phyloP scores from a whole-genome alignment of 2,113 vertebrate genomes.

The Perccottus glenii region DNA sequence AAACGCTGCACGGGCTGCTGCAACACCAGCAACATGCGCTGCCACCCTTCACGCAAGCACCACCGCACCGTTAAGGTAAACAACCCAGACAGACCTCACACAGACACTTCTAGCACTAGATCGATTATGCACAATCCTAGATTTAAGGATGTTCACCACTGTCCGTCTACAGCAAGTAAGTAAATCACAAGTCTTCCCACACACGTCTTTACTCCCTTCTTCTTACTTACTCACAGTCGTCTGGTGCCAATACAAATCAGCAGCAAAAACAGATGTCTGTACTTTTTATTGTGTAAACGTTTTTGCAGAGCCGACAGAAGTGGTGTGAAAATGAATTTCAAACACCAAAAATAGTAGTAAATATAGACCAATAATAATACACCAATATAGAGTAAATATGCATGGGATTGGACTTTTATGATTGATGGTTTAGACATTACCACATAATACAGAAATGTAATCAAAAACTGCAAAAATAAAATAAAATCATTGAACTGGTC shows the following conservation, averaged over 20 bases:
- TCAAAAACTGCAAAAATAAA: too few species aligned
- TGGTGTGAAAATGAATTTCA: not conserved
- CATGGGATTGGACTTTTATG: too few species aligned
- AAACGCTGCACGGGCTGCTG: constrained; percentile 97
- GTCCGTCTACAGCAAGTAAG: constrained; percentile 38
- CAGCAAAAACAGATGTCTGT: not conserved
- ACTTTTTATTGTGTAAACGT: not conserved
- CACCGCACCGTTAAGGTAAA: constrained; percentile 96
- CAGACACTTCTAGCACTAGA: not conserved
- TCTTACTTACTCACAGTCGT: not conserved
- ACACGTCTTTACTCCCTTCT: constrained; percentile 2
- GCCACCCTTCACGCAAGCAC: constrained; percentile 91
- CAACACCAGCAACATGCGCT: constrained; percentile 95
- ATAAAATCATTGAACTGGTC: not conserved
- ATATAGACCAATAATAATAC: too few species aligned
- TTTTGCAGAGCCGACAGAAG: not conserved
- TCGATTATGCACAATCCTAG: constrained; percentile 17
- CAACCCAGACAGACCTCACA: not conserved
- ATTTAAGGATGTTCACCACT: not conserved
- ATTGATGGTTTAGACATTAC: not conserved
- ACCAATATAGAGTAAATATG: too few species aligned
- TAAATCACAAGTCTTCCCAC: constrained; percentile 31
- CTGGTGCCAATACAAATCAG: not conserved
- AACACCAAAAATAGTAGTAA: too few species aligned
- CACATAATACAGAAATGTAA: not conserved